Evolutionary conservation across 2,888 invertebrate genomes (phyloP).

Genomic region (Trisateles emortualis): DNA sequence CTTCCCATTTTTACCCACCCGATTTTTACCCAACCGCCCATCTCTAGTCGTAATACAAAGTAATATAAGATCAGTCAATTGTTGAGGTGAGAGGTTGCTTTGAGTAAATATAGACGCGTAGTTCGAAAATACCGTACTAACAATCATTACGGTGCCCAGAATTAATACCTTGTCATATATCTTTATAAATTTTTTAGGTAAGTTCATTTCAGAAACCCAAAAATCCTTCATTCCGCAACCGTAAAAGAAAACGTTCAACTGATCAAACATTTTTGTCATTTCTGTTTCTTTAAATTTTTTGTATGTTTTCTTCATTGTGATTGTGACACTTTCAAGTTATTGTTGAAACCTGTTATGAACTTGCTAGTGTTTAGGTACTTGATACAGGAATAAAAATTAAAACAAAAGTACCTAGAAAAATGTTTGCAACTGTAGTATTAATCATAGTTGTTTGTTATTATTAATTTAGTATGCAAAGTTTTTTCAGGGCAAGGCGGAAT

Average conservation of each 20-base stretch:
- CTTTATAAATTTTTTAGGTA: neutral
- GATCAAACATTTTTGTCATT: conserved; percentile 3
- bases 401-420: too few relatives aligned
- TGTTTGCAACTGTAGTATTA: too few relatives aligned
- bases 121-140: neutral
- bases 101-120: conserved; percentile 1
- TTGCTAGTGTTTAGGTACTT: too few relatives aligned
- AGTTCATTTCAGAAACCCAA: conserved; percentile 4
- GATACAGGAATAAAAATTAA: too few relatives aligned
- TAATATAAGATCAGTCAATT: neutral
- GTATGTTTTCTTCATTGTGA: neutral
- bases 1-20: too few relatives aligned
- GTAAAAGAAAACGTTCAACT: conserved; percentile 6
- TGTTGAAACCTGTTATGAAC: neutral
- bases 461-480: too few relatives aligned
- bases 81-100: neutral
- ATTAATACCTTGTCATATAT: conserved; percentile 2
- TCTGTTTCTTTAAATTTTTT: neutral
- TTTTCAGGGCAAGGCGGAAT: too few relatives aligned
- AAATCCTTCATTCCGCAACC: neutral
- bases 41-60: too few relatives aligned
- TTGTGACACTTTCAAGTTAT: too few relatives aligned
- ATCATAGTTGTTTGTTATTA: too few relatives aligned
- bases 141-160: neutral
- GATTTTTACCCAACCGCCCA: too few relatives aligned